These are phyloP conservation scores for Zygothrica quintamaculata DNA, from an alignment of 2,888 invertebrate species.

Conservation along the genomic window DNA sequence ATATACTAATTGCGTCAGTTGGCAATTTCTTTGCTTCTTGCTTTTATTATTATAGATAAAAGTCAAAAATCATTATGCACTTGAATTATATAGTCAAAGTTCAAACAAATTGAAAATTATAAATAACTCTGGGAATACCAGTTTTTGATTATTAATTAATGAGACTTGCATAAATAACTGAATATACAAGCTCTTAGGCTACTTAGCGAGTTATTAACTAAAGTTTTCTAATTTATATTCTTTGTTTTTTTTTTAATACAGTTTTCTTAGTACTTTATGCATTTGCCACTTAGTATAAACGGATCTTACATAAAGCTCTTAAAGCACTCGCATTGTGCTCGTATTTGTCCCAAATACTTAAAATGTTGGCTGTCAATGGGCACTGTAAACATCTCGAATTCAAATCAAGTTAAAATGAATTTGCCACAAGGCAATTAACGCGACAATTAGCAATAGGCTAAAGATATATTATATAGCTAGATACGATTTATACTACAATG, in stretches of 20 bases:
- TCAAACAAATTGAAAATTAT: conserved; percentile 38
- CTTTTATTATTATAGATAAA: background rate
- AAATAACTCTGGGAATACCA: background rate
- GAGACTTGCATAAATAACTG: background rate
- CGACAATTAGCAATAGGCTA: conserved; percentile 31
- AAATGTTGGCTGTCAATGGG: conserved; percentile 44
- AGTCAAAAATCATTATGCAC: conserved; percentile 11
- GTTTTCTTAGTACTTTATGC: too few relatives aligned
- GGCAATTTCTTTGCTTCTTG: conserved; percentile 21
- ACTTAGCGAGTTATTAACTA: too few relatives aligned
- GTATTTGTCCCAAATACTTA: conserved; percentile 61
- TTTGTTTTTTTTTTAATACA: background rate
- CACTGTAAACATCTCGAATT: conserved; percentile 44
- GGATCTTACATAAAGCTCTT: conserved; percentile 53
- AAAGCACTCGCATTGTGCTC: conserved; percentile 38
- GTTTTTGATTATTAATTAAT: too few relatives aligned
- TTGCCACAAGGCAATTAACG: conserved; percentile 45
- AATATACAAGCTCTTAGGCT: too few relatives aligned
- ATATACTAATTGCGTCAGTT: conserved; percentile 33
- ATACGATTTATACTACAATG: background rate
- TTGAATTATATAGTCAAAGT: conserved; percentile 37
- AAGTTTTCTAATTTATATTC: background rate
- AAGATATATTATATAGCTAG: conserved; percentile 17
- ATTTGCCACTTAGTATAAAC: conserved; percentile 1
- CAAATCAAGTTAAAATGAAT: conserved; percentile 34